A percentile compares a stretch with the other conserved stretches of the same genome.
These are phyloP conservation scores for Pseudomyrmex pallidus DNA, from an alignment of 1,140 invertebrate species.

Conservation along the genomic window DNA sequence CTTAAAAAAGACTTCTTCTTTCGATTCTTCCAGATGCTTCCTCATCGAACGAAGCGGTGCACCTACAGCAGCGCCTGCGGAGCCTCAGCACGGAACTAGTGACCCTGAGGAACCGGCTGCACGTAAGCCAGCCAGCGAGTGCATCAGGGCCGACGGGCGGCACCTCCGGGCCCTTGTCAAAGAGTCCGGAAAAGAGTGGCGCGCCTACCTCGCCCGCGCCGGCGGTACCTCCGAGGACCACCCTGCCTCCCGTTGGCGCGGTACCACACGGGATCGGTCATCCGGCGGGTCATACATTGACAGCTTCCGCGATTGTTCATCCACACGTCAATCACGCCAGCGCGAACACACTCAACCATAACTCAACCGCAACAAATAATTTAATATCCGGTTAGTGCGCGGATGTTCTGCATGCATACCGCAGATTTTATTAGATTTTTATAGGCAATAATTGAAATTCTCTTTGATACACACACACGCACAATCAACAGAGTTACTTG, in stretches of 20 bases:
- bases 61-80: conserved; percentile 94
- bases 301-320: conserved; percentile 83
- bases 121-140: conserved; percentile 88
- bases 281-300: conserved; percentile 79
- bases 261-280: conserved; percentile 74
- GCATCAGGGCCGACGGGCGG: conserved; percentile 74
- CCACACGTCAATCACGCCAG: conserved; percentile 80
- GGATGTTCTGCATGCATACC: background rate
- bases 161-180: conserved; percentile 69
- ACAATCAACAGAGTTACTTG: no score
- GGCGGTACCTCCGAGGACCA: conserved; percentile 84
- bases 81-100: conserved; percentile 95
- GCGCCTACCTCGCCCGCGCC: conserved; percentile 76
- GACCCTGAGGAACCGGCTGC: conserved; percentile 93
- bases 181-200: conserved; percentile 75
- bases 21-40: conserved; percentile 91
- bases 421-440: background rate
- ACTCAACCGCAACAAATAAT: conserved; percentile 79
- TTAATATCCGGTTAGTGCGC: conserved; percentile 82
- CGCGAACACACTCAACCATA: conserved; percentile 78
- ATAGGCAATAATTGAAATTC: background rate
- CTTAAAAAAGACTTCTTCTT: conserved; percentile 10
- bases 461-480: background rate
- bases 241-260: conserved; percentile 78
- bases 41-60: conserved; percentile 96